Evolutionary conservation across 2,888 invertebrate genomes (phyloP).

Genomic region (Syrista parreyssii): DNA sequence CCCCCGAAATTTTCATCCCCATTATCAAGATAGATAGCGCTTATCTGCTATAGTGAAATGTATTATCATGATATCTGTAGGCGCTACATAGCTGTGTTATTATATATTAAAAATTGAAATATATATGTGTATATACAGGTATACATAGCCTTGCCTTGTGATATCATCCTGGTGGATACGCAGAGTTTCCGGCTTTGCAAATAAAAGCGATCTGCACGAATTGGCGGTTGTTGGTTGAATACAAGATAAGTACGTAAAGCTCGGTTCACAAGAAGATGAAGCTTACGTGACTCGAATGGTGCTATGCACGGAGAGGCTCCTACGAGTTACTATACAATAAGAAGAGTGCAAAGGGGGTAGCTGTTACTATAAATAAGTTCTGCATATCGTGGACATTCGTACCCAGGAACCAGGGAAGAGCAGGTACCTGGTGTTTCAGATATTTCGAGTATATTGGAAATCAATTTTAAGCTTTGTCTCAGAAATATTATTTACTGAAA

Average conservation of each 20-base stretch:
- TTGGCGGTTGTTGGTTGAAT: neutral
- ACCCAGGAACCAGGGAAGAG: neutral
- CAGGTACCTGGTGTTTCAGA: neutral
- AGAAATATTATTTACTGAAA: neutral
- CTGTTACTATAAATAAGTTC: conserved; percentile 1
- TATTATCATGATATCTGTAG: neutral
- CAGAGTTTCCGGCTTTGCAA: neutral
- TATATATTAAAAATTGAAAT: neutral
- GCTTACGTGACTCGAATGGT: conserved; percentile 42
- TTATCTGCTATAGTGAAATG: neutral
- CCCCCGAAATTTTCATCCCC: neutral
- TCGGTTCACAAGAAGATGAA: neutral
- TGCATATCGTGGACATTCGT: neutral
- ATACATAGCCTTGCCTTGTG: neutral
- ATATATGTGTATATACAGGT: neutral
- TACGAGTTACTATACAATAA: conserved; percentile 26
- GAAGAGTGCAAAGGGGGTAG: neutral
- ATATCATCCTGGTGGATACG: neutral
- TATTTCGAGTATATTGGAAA: neutral
- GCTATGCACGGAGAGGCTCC: conserved; percentile 31
- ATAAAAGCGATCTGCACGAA: neutral
- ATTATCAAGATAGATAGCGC: neutral
- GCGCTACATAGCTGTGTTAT: too few species aligned
- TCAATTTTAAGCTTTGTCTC: neutral
- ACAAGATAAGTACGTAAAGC: neutral